Evolutionary conservation across 1,140 invertebrate species (phyloP).

Genomic region (Paralvinella palmiformis): DNA sequence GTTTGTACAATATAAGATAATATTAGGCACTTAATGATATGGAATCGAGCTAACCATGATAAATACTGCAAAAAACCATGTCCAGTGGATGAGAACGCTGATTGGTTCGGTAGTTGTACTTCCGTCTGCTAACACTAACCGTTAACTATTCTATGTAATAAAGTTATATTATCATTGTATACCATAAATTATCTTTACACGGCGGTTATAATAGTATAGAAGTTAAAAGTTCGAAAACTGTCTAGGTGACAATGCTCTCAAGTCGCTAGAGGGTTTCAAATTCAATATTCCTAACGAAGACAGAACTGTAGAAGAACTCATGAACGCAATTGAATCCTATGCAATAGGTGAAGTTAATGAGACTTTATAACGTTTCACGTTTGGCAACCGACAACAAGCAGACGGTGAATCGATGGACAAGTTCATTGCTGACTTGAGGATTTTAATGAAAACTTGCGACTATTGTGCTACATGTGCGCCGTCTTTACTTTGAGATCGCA

Average conservation of each 20-base stretch:
- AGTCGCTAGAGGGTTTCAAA: not conserved
- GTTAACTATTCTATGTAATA: too few relatives aligned
- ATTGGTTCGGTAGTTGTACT: too few relatives aligned
- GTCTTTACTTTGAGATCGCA: conserved; percentile 4
- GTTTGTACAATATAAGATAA: too few relatives aligned
- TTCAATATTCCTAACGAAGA: not conserved
- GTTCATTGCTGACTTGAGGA: not conserved
- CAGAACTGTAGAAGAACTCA: not conserved
- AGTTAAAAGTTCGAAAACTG: not conserved
- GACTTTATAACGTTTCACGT: not conserved
- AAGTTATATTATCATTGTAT: too few relatives aligned
- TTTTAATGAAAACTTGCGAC: conserved; percentile 1
- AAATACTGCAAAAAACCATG: too few relatives aligned
- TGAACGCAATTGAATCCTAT: not conserved
- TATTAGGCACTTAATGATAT: too few relatives aligned
- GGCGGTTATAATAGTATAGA: too few relatives aligned
- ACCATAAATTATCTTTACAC: too few relatives aligned
- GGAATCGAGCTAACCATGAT: too few relatives aligned
- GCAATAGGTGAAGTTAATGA: conserved; percentile 6
- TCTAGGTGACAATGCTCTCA: not conserved
- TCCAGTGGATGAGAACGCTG: too few relatives aligned
- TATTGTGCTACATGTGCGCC: not conserved
- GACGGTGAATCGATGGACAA: not conserved
- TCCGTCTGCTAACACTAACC: too few relatives aligned
- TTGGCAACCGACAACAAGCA: conserved; percentile 6